These are phyloP conservation scores for Lampris incognitus DNA, from an alignment of 2,113 vertebrate genomes.

Conservation along the genomic window DNA sequence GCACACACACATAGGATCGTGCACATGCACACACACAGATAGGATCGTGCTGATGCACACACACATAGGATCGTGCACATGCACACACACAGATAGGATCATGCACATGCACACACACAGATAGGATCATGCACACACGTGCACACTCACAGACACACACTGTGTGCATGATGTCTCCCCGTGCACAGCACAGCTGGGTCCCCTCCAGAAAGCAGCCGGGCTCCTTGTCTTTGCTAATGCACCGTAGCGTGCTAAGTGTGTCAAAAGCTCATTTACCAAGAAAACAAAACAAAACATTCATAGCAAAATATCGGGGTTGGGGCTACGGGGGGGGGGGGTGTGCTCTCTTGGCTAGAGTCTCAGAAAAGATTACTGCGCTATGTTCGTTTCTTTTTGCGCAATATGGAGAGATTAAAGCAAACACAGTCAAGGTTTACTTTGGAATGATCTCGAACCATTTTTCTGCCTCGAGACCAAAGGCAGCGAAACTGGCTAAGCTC, in stretches of 20 bases:
- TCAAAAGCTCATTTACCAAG: constrained; percentile 49
- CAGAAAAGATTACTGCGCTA: constrained; percentile 56
- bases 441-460: constrained; percentile 68
- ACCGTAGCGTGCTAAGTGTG: constrained; percentile 41
- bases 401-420: constrained; percentile 64
- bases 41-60: background rate
- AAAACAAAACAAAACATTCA: constrained; percentile 10
- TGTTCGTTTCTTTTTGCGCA: constrained; percentile 42
- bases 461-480: constrained; percentile 61
- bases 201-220: constrained; percentile 21
- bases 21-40: background rate
- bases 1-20: background rate
- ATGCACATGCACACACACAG: background rate
- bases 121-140: background rate
- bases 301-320: no score
- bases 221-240: constrained; percentile 38
- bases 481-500: constrained; percentile 47
- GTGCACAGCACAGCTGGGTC: constrained; percentile 31
- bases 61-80: background rate
- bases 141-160: constrained; percentile 3
- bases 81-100: background rate
- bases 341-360: constrained; percentile 42
- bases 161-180: background rate
- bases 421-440: constrained; percentile 65
- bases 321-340: no score